phyloP scores from a whole-genome alignment of 2,888 invertebrate species.

The Pandemis corylana region DNA sequence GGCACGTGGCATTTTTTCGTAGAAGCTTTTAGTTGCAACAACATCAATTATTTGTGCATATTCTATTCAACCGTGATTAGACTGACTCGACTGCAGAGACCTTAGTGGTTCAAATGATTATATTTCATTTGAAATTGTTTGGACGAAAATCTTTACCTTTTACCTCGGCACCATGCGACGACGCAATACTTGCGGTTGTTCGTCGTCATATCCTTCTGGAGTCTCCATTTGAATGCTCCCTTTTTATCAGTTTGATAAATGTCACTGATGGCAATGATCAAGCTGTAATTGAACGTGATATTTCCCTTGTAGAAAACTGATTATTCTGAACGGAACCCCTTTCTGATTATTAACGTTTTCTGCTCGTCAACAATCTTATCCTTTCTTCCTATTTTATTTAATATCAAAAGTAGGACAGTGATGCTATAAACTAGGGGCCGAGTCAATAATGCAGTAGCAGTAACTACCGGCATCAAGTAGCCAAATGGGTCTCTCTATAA shows the following conservation, averaged over 20 bases:
- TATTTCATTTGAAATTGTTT: background rate
- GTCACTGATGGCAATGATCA: background rate
- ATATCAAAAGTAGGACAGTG: conserved; percentile 30
- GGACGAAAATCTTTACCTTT: background rate
- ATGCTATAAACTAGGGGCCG: conserved; percentile 44
- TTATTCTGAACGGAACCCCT: background rate
- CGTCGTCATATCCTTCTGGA: background rate
- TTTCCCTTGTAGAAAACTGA: background rate
- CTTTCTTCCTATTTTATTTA: conserved; percentile 9
- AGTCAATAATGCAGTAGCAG: conserved; percentile 56
- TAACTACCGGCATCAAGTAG: conserved; percentile 62
- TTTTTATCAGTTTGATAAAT: background rate
- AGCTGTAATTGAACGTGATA: conserved; percentile 1
- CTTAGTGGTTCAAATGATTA: background rate
- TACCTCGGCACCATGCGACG: background rate
- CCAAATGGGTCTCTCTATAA: conserved; percentile 61
- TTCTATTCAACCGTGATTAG: background rate
- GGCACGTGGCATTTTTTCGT: background rate
- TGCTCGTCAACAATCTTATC: background rate
- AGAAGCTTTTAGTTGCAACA: background rate
- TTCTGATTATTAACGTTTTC: background rate
- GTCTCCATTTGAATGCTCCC: background rate
- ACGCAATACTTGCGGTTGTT: background rate
- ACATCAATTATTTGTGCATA: background rate
- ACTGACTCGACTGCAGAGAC: background rate